Conservation (phyloP, 2,113 vertebrate genomes). For the Crypturellus undulatus region DNA sequence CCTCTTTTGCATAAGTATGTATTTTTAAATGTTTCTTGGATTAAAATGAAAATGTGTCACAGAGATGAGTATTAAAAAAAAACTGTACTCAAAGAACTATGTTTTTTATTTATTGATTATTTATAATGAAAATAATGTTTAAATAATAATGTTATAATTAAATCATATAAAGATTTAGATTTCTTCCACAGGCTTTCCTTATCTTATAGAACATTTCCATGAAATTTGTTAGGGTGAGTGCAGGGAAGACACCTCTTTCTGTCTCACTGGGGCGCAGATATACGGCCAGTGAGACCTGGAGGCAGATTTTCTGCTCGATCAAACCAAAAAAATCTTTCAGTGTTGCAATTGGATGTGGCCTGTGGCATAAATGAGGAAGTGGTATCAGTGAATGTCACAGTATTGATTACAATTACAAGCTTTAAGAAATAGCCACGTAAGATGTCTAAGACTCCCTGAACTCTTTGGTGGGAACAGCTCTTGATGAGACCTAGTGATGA, state of each 20-base stretch:
- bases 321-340: conserved; percentile 16
- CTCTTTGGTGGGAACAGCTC: conserved; percentile 35
- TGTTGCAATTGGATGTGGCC: conserved; percentile 26
- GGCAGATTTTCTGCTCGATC: conserved; percentile 25
- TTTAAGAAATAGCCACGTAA: conserved; percentile 38
- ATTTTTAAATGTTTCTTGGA: background rate
- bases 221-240: background rate
- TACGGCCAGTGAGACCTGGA: background rate
- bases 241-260: background rate
- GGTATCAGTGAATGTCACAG: conserved; percentile 42
- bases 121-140: conserved; percentile 2
- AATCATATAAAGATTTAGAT: background rate
- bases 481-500: conserved; percentile 27
- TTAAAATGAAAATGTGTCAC: background rate
- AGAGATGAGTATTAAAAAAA: background rate
- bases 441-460: conserved; percentile 41
- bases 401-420: conserved; percentile 62
- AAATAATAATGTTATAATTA: background rate
- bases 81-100: background rate
- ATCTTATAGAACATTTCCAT: background rate
- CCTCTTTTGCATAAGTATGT: background rate
- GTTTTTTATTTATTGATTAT: background rate
- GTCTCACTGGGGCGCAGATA: background rate
- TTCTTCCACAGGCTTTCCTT: background rate
- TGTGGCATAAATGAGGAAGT: conserved; percentile 14